Evolutionary conservation across 2,797 vertebrate genomes (phyloP).

Genomic region (Eulemur albifrons): DNA sequence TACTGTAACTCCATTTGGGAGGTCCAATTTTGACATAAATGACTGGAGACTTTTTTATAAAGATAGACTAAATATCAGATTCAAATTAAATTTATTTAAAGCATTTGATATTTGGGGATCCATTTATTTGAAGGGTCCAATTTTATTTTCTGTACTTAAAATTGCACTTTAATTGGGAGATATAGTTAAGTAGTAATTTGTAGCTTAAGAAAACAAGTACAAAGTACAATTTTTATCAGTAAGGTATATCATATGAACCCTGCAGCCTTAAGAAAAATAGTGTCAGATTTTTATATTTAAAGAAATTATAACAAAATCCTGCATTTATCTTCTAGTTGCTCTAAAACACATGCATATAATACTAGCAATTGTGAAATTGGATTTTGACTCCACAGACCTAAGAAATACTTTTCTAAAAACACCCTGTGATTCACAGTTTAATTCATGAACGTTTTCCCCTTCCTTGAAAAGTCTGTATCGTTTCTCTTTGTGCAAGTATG

Average conservation of each 20-base stretch:
- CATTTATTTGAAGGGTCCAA: background rate
- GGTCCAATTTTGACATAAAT: slow-evolving; percentile 45
- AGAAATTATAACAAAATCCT: background rate
- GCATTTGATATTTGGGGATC: background rate
- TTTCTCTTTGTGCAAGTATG: background rate
- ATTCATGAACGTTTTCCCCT: background rate
- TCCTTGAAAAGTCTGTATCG: background rate
- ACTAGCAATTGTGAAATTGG: background rate
- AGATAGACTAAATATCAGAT: background rate
- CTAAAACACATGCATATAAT: background rate
- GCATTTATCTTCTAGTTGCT: background rate
- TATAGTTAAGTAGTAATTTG: background rate
- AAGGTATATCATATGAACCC: background rate
- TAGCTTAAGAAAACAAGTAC: background rate
- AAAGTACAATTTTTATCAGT: background rate
- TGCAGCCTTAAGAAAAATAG: background rate
- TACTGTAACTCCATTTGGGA: slow-evolving; percentile 27
- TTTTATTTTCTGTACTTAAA: slow-evolving; percentile 38
- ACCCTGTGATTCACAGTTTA: background rate
- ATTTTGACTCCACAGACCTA: background rate
- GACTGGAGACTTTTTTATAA: background rate
- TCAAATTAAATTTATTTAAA: slow-evolving; percentile 2
- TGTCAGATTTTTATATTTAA: background rate
- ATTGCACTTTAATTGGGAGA: background rate
- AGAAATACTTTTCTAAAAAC: background rate